Conservation (phyloP, 30 jellyfish, hydroid and myxozoan species). For the Sanderia malayensis region DNA sequence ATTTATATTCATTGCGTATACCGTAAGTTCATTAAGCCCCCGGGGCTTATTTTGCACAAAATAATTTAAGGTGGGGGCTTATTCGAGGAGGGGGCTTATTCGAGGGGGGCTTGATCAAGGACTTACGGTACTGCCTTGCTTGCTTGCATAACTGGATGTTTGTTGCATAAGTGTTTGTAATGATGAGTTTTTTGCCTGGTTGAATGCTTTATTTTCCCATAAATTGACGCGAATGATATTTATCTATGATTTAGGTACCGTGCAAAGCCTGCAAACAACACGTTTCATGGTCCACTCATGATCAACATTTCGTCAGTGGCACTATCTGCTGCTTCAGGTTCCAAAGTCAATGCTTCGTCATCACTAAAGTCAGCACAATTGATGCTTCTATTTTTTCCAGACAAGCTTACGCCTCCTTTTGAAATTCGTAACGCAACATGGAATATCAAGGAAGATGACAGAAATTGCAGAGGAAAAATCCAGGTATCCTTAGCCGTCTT, state of each 20-base stretch:
- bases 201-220: too few relatives aligned
- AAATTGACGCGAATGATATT: too few relatives aligned
- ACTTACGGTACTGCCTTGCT: too few relatives aligned
- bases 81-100: too few relatives aligned
- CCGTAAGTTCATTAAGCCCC: too few relatives aligned
- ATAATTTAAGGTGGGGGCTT: too few relatives aligned
- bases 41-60: too few relatives aligned
- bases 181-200: too few relatives aligned
- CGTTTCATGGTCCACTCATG: conserved; percentile 14
- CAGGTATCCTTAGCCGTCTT: neutral
- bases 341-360: conserved; percentile 12
- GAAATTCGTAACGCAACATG: neutral
- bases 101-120: too few relatives aligned
- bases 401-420: neutral
- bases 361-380: neutral
- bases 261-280: neutral
- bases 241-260: conserved; percentile 20
- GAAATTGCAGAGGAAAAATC: neutral
- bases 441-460: conserved; percentile 1
- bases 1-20: too few relatives aligned
- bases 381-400: conserved; percentile 13
- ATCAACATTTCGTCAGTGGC: conserved; percentile 20
- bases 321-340: conserved; percentile 9
- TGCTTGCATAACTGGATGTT: too few relatives aligned
- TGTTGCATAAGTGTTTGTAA: too few relatives aligned